Conservation (phyloP, 2,888 invertebrate genomes). For the Morpho helenor region DNA sequence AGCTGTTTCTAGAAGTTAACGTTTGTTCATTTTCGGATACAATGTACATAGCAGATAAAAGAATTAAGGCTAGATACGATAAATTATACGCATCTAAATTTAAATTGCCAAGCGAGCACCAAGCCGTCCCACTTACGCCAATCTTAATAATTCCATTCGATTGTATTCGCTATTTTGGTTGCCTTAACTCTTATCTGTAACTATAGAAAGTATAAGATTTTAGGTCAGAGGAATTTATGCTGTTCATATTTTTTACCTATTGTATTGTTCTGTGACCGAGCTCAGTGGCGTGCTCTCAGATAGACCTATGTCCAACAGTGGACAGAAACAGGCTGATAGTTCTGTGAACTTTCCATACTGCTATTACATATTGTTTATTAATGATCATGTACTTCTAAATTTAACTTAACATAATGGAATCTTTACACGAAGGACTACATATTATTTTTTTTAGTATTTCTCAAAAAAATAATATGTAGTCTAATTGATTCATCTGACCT, state of each 20-base stretch:
- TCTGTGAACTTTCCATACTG: conserved; percentile 13
- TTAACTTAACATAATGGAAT: too few relatives aligned
- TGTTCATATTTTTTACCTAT: conserved; percentile 23
- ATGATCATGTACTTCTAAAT: conserved; percentile 4
- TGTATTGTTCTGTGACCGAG: conserved; percentile 1
- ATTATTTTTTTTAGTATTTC: too few relatives aligned
- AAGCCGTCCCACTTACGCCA: conserved; percentile 53
- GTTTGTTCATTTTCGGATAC: too few relatives aligned
- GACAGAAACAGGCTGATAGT: not conserved
- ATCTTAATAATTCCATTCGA: conserved; percentile 49
- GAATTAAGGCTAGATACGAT: conserved; percentile 18
- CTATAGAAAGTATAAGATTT: conserved; percentile 37
- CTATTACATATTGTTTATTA: conserved; percentile 9
- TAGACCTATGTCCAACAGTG: too few relatives aligned
- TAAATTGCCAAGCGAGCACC: conserved; percentile 33
- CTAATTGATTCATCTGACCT: too few relatives aligned
- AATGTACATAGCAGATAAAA: not conserved
- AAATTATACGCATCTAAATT: conserved; percentile 32
- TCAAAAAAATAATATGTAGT: too few relatives aligned
- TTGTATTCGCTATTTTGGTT: conserved; percentile 46
- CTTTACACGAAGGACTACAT: too few relatives aligned
- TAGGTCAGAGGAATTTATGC: conserved; percentile 28
- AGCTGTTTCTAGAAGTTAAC: too few relatives aligned
- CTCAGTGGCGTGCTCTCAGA: too few relatives aligned
- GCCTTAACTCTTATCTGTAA: conserved; percentile 56